A percentile compares a stretch with the other conserved stretches of the same genome.
Conservation (phyloP, 2,888 invertebrate species). For the Argyresthia albistria region DNA sequence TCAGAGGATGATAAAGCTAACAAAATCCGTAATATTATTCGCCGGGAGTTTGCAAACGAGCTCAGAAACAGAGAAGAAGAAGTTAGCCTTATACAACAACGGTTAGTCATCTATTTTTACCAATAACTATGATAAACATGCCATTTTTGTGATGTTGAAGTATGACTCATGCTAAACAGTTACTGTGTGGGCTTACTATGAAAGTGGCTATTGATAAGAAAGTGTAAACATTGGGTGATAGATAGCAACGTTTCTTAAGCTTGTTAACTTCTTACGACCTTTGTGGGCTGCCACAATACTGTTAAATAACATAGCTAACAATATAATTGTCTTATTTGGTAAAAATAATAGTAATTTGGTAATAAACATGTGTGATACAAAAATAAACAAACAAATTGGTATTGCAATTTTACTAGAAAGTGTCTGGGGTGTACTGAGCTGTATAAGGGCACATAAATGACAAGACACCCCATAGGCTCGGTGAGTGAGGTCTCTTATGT, state of each 20-base stretch:
- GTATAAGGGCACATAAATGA: too few species aligned
- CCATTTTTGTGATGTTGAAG: not conserved
- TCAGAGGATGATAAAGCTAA: conserved; percentile 51
- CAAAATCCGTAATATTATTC: conserved; percentile 75
- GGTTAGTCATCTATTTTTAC: conserved; percentile 50
- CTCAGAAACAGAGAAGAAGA: conserved; percentile 79
- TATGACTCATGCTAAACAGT: not conserved
- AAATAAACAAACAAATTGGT: too few species aligned
- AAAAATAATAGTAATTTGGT: too few species aligned
- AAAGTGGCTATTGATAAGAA: not conserved
- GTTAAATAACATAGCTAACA: not conserved
- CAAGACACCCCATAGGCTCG: too few species aligned
- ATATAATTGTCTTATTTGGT: too few species aligned
- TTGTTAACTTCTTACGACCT: not conserved
- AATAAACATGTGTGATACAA: not conserved
- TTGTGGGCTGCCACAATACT: not conserved
- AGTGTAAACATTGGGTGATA: not conserved
- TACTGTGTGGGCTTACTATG: not conserved
- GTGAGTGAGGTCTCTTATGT: too few species aligned
- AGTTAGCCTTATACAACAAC: conserved; percentile 78
- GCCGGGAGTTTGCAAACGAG: conserved; percentile 81
- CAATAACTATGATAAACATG: too few species aligned
- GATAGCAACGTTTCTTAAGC: not conserved
- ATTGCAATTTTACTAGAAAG: too few species aligned
- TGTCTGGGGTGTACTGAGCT: too few species aligned